A percentile compares a stretch with the other conserved stretches of the same genome.
phyloP scores from a whole-genome alignment of 2,797 vertebrate genomes.

The Acrossocheilus wenchowensis region DNA sequence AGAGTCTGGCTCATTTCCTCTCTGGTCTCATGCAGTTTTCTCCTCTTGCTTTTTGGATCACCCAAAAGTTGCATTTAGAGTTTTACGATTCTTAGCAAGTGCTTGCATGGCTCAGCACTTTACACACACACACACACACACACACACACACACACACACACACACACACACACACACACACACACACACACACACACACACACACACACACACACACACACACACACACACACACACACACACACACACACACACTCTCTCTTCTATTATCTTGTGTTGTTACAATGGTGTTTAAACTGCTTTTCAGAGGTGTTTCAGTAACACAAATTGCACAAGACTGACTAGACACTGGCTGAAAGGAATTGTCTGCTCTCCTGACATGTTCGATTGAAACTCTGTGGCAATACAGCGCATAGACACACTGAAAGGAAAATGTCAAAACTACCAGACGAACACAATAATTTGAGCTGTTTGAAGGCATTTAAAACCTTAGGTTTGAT shows the following conservation, averaged over 20 bases:
- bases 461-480: constrained; percentile 36
- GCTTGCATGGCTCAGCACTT: constrained; percentile 3
- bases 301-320: constrained; percentile 25
- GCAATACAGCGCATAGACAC: neutral
- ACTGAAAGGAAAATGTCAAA: constrained; percentile 48
- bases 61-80: constrained; percentile 34
- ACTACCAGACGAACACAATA: constrained; percentile 39
- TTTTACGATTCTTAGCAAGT: constrained; percentile 13
- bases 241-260: neutral
- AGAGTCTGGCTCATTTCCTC: constrained; percentile 33
- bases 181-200: neutral
- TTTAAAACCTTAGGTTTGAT: constrained; percentile 43
- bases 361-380: constrained; percentile 41
- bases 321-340: constrained; percentile 22
- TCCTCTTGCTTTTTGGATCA: constrained; percentile 11
- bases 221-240: neutral
- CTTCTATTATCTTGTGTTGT: constrained; percentile 15
- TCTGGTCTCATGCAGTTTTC: constrained; percentile 29
- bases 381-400: constrained; percentile 33
- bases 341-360: constrained; percentile 34
- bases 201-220: neutral
- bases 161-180: neutral
- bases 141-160: neutral
- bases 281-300: neutral
- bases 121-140: neutral